Percentiles rank a stretch among this genome's conserved stretches.
phyloP scores from a whole-genome alignment of 2,888 invertebrate species.

The Dolichopus griseipennis region DNA sequence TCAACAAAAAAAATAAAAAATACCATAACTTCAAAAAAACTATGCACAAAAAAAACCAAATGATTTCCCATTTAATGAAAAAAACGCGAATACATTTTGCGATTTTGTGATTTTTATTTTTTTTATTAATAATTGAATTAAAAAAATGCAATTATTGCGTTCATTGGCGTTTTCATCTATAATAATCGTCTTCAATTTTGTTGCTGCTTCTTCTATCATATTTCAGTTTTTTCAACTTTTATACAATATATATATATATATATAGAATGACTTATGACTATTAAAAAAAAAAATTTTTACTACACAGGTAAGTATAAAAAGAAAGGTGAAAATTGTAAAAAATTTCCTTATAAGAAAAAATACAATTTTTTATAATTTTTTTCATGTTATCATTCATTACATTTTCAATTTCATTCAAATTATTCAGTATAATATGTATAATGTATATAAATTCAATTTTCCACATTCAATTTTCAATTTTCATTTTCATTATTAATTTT shows the following conservation, averaged over 20 bases:
- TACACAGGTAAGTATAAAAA: neutral
- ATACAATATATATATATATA: too few species aligned
- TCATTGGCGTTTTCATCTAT: neutral
- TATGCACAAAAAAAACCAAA: too few species aligned
- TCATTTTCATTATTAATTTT: neutral
- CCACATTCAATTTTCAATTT: neutral
- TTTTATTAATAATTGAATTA: neutral
- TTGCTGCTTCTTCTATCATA: too few species aligned
- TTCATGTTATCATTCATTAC: neutral
- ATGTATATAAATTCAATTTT: neutral
- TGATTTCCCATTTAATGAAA: neutral
- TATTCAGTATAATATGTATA: too few species aligned
- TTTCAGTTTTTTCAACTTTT: too few species aligned
- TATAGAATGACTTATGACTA: too few species aligned
- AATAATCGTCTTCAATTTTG: too few species aligned
- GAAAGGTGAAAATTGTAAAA: neutral
- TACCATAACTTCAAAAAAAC: too few species aligned
- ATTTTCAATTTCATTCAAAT: neutral
- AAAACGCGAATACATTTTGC: neutral
- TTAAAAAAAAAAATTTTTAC: too few species aligned
- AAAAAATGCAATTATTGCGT: neutral
- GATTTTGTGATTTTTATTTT: too few species aligned
- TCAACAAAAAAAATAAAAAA: too few species aligned
- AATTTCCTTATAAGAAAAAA: constrained; percentile 4
- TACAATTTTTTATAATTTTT: too few species aligned